phyloP scores from a whole-genome alignment of 1,140 invertebrate species.

The Hylyphantes graminicola region DNA sequence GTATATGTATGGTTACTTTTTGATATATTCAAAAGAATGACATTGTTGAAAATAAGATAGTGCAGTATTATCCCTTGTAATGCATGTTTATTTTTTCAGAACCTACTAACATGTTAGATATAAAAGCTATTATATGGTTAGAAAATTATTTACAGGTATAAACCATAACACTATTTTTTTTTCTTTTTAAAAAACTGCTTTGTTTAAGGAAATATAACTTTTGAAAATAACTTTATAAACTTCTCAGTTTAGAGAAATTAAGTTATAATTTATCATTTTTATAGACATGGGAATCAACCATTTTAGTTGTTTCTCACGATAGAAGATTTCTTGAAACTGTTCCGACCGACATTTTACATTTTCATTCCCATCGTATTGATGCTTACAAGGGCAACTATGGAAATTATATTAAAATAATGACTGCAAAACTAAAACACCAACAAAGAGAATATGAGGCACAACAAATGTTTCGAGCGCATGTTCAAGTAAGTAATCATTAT shows the following conservation, averaged over 20 bases:
- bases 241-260: too few relatives aligned
- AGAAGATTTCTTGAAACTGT: conserved; percentile 95
- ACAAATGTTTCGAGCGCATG: conserved; percentile 92
- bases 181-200: too few relatives aligned
- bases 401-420: conserved; percentile 92
- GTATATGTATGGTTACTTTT: too few relatives aligned
- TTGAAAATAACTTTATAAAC: too few relatives aligned
- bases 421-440: conserved; percentile 95
- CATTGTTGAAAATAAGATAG: too few relatives aligned
- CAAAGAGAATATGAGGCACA: conserved; percentile 98
- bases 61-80: too few relatives aligned
- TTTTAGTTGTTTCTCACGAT: conserved; percentile 98
- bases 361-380: conserved; percentile 89
- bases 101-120: conserved; percentile 98
- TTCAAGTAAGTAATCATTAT: conserved; percentile 74
- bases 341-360: conserved; percentile 95
- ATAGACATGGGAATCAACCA: conserved; percentile 95
- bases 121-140: conserved; percentile 99
- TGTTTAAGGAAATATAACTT: too few relatives aligned
- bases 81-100: conserved; percentile 72
- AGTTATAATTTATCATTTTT: conserved; percentile 60
- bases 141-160: conserved; percentile 88
- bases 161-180: too few relatives aligned
- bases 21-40: too few relatives aligned
- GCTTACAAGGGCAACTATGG: conserved; percentile 96